Percentiles rank a stretch among this genome's conserved stretches.
Evolutionary conservation across 1,140 invertebrate species (phyloP).

Genomic region (Orius laevigatus): DNA sequence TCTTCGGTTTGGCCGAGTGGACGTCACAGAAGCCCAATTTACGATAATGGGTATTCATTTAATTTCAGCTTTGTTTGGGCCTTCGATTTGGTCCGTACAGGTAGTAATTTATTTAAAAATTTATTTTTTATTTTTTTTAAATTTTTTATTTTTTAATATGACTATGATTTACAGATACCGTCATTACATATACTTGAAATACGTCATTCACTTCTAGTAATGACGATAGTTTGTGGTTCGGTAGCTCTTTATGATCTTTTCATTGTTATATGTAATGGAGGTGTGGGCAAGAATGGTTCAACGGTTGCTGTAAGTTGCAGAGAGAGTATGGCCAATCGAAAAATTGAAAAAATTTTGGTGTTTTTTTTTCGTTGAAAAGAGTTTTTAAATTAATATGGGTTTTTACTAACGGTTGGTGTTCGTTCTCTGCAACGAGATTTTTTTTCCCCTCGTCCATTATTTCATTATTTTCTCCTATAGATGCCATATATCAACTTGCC

Average conservation of each 20-base stretch:
- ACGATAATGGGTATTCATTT: conserved; percentile 81
- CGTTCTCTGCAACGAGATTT: not conserved
- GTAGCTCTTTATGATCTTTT: conserved; percentile 49
- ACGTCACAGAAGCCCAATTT: conserved; percentile 97
- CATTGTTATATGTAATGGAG: conserved; percentile 73
- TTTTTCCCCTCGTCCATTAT: not conserved
- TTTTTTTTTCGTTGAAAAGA: not conserved
- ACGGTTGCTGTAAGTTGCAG: conserved; percentile 77
- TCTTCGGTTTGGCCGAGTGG: conserved; percentile 83
- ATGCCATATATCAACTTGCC: conserved; percentile 11
- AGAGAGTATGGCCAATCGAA: conserved; percentile 1
- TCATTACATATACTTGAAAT: conserved; percentile 43
- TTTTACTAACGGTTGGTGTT: not conserved
- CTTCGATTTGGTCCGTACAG: conserved; percentile 65
- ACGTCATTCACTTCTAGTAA: conserved; percentile 53
- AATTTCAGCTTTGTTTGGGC: conserved; percentile 72
- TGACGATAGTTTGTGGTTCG: conserved; percentile 48
- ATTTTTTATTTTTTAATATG: conserved; percentile 21
- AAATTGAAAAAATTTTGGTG: not conserved
- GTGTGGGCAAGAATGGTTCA: conserved; percentile 86
- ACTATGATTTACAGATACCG: conserved; percentile 32
- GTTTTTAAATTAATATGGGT: no score
- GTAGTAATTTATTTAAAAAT: conserved; percentile 32
- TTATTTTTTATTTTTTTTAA: not conserved
- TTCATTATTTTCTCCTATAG: conserved; percentile 11